phyloP scores from a whole-genome alignment of 2,113 vertebrate genomes.

The Eclectus roratus region DNA sequence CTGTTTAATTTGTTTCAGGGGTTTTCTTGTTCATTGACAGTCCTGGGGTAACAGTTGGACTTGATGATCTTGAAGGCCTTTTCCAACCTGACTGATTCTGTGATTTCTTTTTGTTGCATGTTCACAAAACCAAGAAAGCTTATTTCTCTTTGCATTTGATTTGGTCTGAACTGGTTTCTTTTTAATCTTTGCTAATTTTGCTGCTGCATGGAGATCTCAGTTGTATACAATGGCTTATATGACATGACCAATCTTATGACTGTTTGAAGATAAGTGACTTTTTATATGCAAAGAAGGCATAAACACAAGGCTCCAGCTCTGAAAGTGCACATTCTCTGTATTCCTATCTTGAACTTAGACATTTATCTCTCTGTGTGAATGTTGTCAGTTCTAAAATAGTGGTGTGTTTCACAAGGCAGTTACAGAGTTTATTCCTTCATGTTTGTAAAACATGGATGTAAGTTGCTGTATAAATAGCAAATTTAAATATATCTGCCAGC shows the following conservation, averaged over 20 bases:
- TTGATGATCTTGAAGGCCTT: background rate
- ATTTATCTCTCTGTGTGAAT: background rate
- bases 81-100: background rate
- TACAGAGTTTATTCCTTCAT: conserved; percentile 34
- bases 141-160: background rate
- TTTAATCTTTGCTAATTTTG: background rate
- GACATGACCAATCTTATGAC: background rate
- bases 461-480: background rate
- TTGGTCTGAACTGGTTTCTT: background rate
- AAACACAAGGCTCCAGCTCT: background rate
- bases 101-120: background rate
- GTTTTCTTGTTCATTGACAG: background rate
- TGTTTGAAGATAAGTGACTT: background rate
- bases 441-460: conserved; percentile 50
- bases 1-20: background rate
- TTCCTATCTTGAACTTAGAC: background rate
- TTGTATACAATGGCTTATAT: background rate
- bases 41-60: background rate
- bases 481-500: conserved; percentile 38
- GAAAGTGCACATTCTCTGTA: background rate
- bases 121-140: background rate
- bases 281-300: background rate
- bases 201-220: background rate
- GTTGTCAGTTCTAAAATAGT: background rate
- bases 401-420: background rate